These are phyloP conservation scores for Chorisops tibialis DNA, from an alignment of 2,888 invertebrate species.

Conservation along the genomic window DNA sequence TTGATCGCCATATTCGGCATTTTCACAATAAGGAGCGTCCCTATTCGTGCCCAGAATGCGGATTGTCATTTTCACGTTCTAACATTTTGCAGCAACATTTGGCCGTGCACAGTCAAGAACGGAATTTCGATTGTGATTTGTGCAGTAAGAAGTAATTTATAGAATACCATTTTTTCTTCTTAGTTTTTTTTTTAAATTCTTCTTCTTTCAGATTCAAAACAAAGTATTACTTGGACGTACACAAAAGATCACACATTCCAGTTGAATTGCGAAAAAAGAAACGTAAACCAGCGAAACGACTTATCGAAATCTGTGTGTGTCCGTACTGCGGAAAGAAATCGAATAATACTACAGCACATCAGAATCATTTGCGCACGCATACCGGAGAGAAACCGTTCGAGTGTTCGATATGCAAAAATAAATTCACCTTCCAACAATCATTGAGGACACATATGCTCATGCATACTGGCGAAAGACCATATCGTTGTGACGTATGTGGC, in stretches of 20 bases:
- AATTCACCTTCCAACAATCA: slow-evolving; percentile 33
- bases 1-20: slow-evolving; percentile 34
- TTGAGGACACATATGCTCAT: slow-evolving; percentile 30
- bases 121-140: slow-evolving; percentile 32
- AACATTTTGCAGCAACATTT: slow-evolving; percentile 26
- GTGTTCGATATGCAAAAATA: slow-evolving; percentile 30
- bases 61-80: slow-evolving; percentile 29
- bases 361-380: slow-evolving; percentile 32
- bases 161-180: not conserved
- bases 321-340: slow-evolving; percentile 32
- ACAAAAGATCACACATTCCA: slow-evolving; percentile 33
- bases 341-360: slow-evolving; percentile 21
- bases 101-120: slow-evolving; percentile 28
- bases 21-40: slow-evolving; percentile 31
- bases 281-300: not conserved
- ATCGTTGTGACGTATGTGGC: slow-evolving; percentile 30
- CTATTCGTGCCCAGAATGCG: slow-evolving; percentile 30
- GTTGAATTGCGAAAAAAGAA: slow-evolving; percentile 16
- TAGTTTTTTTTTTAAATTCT: not conserved
- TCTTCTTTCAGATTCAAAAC: slow-evolving; percentile 31
- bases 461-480: slow-evolving; percentile 36
- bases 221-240: slow-evolving; percentile 31
- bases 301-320: slow-evolving; percentile 24
- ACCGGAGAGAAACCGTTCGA: slow-evolving; percentile 33
- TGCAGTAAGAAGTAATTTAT: slow-evolving; percentile 30